These are phyloP conservation scores for Aspidiotus destructor DNA, from an alignment of 2,888 invertebrate genomes.

Conservation along the genomic window DNA sequence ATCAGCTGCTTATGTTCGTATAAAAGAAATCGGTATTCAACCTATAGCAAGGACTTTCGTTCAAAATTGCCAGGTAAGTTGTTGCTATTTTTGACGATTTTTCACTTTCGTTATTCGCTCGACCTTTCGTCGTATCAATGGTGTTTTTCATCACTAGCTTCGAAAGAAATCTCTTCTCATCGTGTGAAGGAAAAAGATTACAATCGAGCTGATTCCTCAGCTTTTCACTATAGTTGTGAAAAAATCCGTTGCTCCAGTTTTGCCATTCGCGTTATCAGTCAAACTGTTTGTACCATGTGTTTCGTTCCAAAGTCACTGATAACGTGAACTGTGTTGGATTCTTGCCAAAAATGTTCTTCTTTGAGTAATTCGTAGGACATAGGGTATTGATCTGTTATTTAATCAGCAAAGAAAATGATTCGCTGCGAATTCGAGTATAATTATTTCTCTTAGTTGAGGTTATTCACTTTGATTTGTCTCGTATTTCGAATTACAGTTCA, in stretches of 20 bases:
- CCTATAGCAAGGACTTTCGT: conserved; percentile 43
- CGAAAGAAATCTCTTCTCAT: too few species aligned
- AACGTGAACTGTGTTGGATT: not conserved
- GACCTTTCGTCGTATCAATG: not conserved
- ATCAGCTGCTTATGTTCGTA: conserved; percentile 54
- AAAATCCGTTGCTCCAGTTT: conserved; percentile 2
- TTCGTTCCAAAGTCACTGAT: conserved; percentile 30
- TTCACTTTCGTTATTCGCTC: not conserved
- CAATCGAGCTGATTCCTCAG: too few species aligned
- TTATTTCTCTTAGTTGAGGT: too few species aligned
- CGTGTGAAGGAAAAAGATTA: too few species aligned
- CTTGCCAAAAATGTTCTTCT: too few species aligned
- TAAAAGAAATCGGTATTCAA: conserved; percentile 55
- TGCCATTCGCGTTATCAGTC: conserved; percentile 21
- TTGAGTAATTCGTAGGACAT: too few species aligned
- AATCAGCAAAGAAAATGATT: too few species aligned
- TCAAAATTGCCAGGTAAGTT: conserved; percentile 38
- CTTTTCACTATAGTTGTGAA: not conserved
- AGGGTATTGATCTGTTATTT: too few species aligned
- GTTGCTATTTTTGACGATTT: conserved; percentile 10
- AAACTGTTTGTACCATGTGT: conserved; percentile 23
- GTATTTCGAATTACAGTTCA: too few species aligned
- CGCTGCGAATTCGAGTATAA: too few species aligned
- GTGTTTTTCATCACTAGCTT: not conserved
- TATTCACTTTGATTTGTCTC: too few species aligned